Conservation (phyloP, 2,797 vertebrate species). For the Danionella dracula region DNA sequence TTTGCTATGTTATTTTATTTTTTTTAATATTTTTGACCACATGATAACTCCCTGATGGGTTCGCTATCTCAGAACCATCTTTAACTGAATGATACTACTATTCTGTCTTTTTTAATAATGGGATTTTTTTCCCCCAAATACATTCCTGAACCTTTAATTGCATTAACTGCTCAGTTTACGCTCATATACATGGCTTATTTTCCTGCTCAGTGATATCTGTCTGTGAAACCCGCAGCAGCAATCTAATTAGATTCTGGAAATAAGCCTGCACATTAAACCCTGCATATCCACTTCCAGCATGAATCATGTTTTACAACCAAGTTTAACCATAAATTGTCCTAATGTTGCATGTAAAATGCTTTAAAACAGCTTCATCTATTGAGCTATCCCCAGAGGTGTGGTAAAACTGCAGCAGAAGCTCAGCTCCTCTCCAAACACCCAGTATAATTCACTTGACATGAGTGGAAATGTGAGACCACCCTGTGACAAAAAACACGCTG, state of each 20-base stretch:
- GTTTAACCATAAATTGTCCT: not conserved
- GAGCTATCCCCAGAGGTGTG: not conserved
- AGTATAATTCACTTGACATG: not conserved
- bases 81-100: not conserved
- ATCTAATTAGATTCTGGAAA: not conserved
- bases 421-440: not conserved
- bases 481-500: constrained; percentile 14
- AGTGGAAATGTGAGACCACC: constrained; percentile 19
- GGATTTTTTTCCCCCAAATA: not conserved
- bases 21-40: too few relatives aligned
- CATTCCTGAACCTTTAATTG: not conserved
- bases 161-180: not conserved
- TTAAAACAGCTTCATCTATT: constrained; percentile 2
- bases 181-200: not conserved
- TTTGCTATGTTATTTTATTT: too few relatives aligned
- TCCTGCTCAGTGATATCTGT: not conserved
- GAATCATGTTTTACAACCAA: not conserved
- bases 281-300: not conserved
- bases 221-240: not conserved
- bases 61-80: too few relatives aligned
- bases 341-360: not conserved
- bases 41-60: too few relatives aligned
- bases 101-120: not conserved
- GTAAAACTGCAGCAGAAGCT: not conserved
- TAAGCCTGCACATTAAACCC: not conserved